Evolutionary conservation across 2,888 invertebrate species (phyloP).

Genomic region (Perdita meconis): DNA sequence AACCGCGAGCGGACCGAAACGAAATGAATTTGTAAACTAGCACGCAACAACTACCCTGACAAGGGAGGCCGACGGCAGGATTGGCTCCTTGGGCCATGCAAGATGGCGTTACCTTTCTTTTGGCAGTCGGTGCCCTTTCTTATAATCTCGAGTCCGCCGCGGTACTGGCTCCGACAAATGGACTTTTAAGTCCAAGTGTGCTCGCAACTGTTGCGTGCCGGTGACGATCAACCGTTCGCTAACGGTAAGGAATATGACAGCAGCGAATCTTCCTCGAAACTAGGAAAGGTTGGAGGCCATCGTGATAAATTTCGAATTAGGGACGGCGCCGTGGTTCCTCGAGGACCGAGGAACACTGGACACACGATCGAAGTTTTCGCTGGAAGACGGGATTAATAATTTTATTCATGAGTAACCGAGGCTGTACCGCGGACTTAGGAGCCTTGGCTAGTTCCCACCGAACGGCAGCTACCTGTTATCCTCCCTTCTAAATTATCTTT

Average conservation of each 20-base stretch:
- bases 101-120: conserved; percentile 57
- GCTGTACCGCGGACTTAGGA: conserved; percentile 59
- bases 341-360: conserved; percentile 25
- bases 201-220: conserved; percentile 10
- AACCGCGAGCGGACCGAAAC: conserved; percentile 20
- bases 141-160: conserved; percentile 59
- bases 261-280: background rate
- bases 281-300: background rate
- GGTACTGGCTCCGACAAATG: conserved; percentile 66
- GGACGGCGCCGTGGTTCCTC: conserved; percentile 25
- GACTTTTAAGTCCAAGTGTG: conserved; percentile 64
- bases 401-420: conserved; percentile 83
- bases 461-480: conserved; percentile 81
- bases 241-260: background rate
- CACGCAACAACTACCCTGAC: conserved; percentile 52
- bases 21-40: conserved; percentile 58
- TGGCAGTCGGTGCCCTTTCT: conserved; percentile 58
- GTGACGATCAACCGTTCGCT: conserved; percentile 31
- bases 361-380: conserved; percentile 42
- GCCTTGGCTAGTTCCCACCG: conserved; percentile 81
- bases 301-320: conserved; percentile 13
- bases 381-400: conserved; percentile 80
- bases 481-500: conserved; percentile 84
- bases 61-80: conserved; percentile 24
- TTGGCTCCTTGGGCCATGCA: conserved; percentile 46